A percentile compares a stretch with the other conserved stretches of the same genome.
Conservation (phyloP, 2,888 invertebrate species). For the Diaphora mendica region DNA sequence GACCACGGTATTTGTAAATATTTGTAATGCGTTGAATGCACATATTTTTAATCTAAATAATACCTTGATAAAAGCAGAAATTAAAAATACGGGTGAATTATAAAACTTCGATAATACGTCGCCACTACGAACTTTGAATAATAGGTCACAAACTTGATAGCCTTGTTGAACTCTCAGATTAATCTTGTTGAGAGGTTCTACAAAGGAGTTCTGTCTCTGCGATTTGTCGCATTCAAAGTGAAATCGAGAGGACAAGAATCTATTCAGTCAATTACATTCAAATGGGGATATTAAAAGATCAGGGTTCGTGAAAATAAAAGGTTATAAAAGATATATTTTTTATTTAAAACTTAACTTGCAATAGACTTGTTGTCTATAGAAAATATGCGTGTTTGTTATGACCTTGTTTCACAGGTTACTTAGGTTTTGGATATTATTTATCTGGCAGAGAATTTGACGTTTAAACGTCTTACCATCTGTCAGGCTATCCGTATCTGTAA, state of each 20-base stretch:
- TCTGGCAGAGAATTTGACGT: too few species aligned
- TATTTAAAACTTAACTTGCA: neutral
- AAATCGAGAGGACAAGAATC: neutral
- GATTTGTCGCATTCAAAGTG: conserved; percentile 8
- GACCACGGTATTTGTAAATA: too few species aligned
- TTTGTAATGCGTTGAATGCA: neutral
- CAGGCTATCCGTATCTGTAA: too few species aligned
- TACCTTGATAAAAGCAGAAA: neutral
- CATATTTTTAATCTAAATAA: neutral
- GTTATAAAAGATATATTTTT: neutral
- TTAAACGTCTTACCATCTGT: too few species aligned
- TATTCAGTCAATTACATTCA: conserved; percentile 1
- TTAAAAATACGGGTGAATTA: neutral
- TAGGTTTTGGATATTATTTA: too few species aligned
- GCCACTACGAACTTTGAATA: neutral
- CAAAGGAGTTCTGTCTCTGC: neutral
- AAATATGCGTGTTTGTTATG: too few species aligned
- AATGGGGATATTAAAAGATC: neutral
- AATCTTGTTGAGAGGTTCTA: neutral
- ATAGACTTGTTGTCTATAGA: neutral
- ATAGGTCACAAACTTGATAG: neutral
- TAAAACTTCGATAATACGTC: neutral
- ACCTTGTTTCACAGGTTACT: too few species aligned
- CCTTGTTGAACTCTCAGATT: conserved; percentile 11
- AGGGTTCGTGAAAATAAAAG: neutral